Percentiles rank a stretch among this genome's conserved stretches.
Conservation (phyloP, 2,888 invertebrate genomes). For the Brassicogethes aeneus region DNA sequence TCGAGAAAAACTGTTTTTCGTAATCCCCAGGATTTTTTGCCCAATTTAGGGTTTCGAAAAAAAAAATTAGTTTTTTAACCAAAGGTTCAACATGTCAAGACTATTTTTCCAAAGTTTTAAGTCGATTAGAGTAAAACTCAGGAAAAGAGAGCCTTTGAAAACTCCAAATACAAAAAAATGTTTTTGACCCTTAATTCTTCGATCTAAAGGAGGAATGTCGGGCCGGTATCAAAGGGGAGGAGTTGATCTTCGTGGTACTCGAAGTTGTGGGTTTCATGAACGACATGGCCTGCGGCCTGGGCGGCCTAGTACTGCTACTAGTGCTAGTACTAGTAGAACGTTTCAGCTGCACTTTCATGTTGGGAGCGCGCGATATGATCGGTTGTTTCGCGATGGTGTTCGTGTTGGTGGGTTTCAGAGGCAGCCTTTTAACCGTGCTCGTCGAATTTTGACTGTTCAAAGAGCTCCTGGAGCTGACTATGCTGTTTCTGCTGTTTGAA, state of each 20-base stretch:
- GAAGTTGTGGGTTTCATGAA: conserved; percentile 86
- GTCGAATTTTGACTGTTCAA: conserved; percentile 72
- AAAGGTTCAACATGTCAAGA: too few species aligned
- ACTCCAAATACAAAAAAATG: too few species aligned
- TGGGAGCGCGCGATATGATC: conserved; percentile 19
- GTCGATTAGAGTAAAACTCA: too few species aligned
- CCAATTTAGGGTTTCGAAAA: too few species aligned
- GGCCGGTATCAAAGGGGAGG: conserved; percentile 10
- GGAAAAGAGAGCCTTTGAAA: too few species aligned
- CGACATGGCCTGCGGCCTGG: conserved; percentile 38
- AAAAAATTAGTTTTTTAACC: too few species aligned
- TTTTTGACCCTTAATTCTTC: conserved; percentile 20
- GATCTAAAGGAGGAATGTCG: conserved; percentile 16
- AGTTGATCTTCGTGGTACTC: conserved; percentile 57
- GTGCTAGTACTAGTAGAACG: conserved; percentile 43
- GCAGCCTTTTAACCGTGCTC: conserved; percentile 66
- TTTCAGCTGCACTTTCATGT: conserved; percentile 11
- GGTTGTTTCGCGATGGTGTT: conserved; percentile 10
- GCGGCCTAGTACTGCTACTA: conserved; percentile 21
- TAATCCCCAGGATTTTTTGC: too few species aligned
- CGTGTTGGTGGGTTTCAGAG: conserved; percentile 36
- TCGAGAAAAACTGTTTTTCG: too few species aligned
- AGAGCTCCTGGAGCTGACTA: conserved; percentile 76
- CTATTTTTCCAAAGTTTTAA: too few species aligned
- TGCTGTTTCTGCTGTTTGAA: conserved; percentile 68